Conservation (phyloP, 1,140 invertebrate genomes). For the Callitettix versicolor region DNA sequence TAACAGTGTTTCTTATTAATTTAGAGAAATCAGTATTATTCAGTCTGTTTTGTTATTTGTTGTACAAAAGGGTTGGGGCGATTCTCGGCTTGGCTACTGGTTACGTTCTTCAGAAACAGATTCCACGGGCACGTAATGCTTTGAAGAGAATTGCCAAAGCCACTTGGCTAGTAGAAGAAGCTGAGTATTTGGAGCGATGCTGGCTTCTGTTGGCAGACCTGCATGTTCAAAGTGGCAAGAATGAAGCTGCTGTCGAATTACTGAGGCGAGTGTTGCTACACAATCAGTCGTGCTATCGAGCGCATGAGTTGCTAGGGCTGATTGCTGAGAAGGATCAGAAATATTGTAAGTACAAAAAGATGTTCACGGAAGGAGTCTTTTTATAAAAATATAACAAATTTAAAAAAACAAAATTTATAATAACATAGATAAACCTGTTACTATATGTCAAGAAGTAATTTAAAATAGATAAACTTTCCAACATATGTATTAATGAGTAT, state of each 20-base stretch:
- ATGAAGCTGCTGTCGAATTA: constrained; percentile 75
- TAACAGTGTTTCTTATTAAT: no score
- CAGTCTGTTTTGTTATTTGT: no score
- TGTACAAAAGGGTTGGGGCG: constrained; percentile 66
- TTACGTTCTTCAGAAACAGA: constrained; percentile 63
- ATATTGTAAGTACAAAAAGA: constrained; percentile 42
- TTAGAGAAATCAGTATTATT: no score
- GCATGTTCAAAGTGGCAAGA: constrained; percentile 79
- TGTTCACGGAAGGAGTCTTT: no score
- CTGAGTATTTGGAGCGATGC: constrained; percentile 87
- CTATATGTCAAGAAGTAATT: no score
- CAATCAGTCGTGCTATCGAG: constrained; percentile 83
- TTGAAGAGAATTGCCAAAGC: constrained; percentile 81
- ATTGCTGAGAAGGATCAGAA: constrained; percentile 88
- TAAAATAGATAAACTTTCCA: no score
- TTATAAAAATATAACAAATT: no score
- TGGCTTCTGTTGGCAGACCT: constrained; percentile 89
- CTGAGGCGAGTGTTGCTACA: constrained; percentile 71
- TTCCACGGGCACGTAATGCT: constrained; percentile 80
- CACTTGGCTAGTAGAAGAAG: constrained; percentile 86
- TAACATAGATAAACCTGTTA: no score
- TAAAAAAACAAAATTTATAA: no score
- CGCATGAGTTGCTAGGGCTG: constrained; percentile 79
- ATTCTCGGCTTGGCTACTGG: constrained; percentile 82
- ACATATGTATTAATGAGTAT: no score